Evolutionary conservation across 2,113 vertebrate species (phyloP), one percentile per base, ranked within the genome.

Genomic region (Tragulus kanchil): DNA sequence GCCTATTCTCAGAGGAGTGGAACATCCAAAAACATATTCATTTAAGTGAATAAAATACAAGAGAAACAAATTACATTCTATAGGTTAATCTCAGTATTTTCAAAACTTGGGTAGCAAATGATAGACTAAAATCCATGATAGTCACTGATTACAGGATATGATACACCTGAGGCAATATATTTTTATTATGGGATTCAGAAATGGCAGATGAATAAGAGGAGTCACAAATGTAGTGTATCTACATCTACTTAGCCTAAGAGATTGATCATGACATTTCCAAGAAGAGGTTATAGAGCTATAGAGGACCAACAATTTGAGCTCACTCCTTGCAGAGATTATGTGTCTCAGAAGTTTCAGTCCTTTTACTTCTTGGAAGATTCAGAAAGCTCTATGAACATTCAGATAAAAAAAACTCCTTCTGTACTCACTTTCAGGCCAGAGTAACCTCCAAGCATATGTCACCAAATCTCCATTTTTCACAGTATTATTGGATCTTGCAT

Each of bases 1-100:
- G 6, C 36, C 96, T 93, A 10, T 87, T 96, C 19, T 87, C 50
- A 96, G 87, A 96, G 90, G 26, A 86, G 7, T 64, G 62, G 52
- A 96, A 88, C 6, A 56, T 73, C 10, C 9, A 48, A 64, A 64
- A 85, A 5, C 4, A 85, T 36, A 84, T 36, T 93, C 14, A 50
- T 23, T 62, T 92, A 61, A 21, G 13, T 88, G 31, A 94, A 75
- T 67, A 86, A 69, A 94, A 54, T 6, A 62, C 5, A 91, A 28
- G 31, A 75, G 36, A 54, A 62, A 88, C 65, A 12, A 81, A 89
- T 45, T 89, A 6, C 56, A 11, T 61, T 8, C 15, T 93, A 15
- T 65, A 52, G 1, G 13, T 81, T 90, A 54, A 83, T 79, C 3
- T 64, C 16, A 65, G 21, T 25, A 85, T 85, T 82, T 6, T 89